A percentile compares a stretch with the other conserved stretches of the same genome.
Conservation (phyloP, 2,888 invertebrate species). For the Ptychoptera contaminata region DNA sequence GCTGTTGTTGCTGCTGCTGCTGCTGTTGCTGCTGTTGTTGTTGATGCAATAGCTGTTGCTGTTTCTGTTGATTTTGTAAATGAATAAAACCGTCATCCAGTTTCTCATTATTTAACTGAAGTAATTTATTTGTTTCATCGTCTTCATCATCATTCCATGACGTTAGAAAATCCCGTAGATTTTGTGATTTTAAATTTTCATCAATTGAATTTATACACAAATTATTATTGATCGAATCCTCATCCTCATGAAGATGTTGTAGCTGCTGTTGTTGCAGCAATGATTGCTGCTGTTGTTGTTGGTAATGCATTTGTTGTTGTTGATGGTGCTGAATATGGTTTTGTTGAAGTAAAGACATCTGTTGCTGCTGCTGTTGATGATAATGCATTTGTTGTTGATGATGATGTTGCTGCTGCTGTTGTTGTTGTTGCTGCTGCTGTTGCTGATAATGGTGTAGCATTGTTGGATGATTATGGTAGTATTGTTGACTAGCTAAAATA, state of each 20-base stretch:
- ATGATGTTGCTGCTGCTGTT: not conserved
- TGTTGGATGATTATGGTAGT: too few species aligned
- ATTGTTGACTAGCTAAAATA: too few species aligned
- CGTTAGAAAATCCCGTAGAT: constrained; percentile 27
- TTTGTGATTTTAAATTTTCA: constrained; percentile 18
- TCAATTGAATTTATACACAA: not conserved
- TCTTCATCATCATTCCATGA: constrained; percentile 32
- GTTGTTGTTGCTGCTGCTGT: too few species aligned
- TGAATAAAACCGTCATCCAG: not conserved
- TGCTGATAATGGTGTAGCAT: too few species aligned
- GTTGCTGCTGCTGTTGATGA: not conserved
- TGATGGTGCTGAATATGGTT: too few species aligned
- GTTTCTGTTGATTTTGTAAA: too few species aligned
- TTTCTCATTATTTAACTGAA: not conserved
- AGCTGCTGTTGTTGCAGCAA: too few species aligned
- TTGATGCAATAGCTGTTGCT: not conserved
- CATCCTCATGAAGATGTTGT: too few species aligned
- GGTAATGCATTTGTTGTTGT: too few species aligned
- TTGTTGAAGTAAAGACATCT: not conserved
- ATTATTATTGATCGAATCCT: too few species aligned
- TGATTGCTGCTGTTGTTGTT: too few species aligned
- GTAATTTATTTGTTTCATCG: constrained; percentile 11
- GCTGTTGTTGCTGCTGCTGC: not conserved
- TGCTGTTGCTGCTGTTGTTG: constrained; percentile 1
- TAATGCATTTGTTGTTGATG: not conserved